Evolutionary conservation across 2,113 vertebrate genomes (phyloP), one percentile per base, ranked within the genome.

Genomic region (Eidolon helvum): DNA sequence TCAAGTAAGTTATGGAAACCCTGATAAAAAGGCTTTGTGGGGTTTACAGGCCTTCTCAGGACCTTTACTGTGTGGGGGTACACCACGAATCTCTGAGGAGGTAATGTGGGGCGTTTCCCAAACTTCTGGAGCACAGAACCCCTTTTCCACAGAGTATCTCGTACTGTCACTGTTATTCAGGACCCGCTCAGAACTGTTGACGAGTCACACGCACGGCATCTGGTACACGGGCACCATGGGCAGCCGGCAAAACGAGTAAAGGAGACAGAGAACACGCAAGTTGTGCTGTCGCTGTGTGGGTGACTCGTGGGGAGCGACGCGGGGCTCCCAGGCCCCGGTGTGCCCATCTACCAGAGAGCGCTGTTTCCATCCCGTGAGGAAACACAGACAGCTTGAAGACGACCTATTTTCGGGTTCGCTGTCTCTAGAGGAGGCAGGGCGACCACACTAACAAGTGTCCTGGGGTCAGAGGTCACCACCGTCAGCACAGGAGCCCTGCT

Each of bases 261-360:
- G 10, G 30, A n/a, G 22, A 80, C 4, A 0, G 0, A 14, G 16
- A 35, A 10, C 19, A 4, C 0, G 2, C 2, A 53, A 11, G 50
- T 43, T 45, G 14, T 0, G 6, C 11, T 16, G 3, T 1, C 3
- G 0, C 9, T 3, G 0, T 2, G 40, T 21, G 28, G 8, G 28
- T 2, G 45, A 24, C 2, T 5, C 48, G 35, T 38, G 6, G 68
- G 24, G 24, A 8, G 19, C 15, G 16, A 24, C 0, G 1, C 2
- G 21, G 15, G 12, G 33, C 68, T 53, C 22, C 63, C 40, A 45
- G 59, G 59, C 65, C 71, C 48, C 5, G 2, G 3, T 5, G 40
- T 45, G 16, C 61, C 72, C 35, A 0, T 0, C n/a, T 30, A 19
- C 0, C 8, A 43, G 72, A 82, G 7, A 22, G 24, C 35, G 40